These are phyloP conservation scores for Melopsittacus undulatus DNA, from an alignment of 2,797 vertebrate genomes.

Conservation along the genomic window DNA sequence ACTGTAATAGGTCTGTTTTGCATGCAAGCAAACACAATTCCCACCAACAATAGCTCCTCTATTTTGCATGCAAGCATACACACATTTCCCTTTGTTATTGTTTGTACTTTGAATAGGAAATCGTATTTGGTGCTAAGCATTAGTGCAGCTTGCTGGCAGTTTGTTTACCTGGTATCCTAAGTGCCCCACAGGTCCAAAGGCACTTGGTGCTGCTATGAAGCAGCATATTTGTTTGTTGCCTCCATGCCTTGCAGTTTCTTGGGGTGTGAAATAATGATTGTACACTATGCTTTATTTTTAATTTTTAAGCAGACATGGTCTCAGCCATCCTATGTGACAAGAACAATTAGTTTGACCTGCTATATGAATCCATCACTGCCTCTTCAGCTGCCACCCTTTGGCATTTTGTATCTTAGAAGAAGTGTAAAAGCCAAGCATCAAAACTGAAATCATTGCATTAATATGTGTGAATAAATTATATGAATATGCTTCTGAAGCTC, in stretches of 20 bases:
- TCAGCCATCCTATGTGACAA: constrained; percentile 49
- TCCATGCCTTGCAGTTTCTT: background rate
- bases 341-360: constrained; percentile 55
- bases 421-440: constrained; percentile 22
- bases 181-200: background rate
- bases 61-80: background rate
- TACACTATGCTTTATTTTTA: background rate
- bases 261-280: background rate
- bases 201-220: background rate
- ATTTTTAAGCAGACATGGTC: constrained; percentile 30
- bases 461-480: constrained; percentile 53
- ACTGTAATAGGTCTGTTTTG: background rate
- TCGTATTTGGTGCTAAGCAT: background rate
- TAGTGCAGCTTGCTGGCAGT: background rate
- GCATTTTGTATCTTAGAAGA: constrained; percentile 28
- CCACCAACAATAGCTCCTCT: constrained; percentile 11
- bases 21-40: constrained; percentile 19
- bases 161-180: background rate
- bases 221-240: background rate
- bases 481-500: constrained; percentile 23
- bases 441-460: constrained; percentile 54
- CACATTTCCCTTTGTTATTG: constrained; percentile 5
- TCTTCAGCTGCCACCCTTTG: constrained; percentile 45
- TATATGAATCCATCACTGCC: constrained; percentile 39
- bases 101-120: constrained; percentile 12